Evolutionary conservation across 1,140 invertebrate genomes (phyloP).

Genomic region (Leptinotarsa lineolata): DNA sequence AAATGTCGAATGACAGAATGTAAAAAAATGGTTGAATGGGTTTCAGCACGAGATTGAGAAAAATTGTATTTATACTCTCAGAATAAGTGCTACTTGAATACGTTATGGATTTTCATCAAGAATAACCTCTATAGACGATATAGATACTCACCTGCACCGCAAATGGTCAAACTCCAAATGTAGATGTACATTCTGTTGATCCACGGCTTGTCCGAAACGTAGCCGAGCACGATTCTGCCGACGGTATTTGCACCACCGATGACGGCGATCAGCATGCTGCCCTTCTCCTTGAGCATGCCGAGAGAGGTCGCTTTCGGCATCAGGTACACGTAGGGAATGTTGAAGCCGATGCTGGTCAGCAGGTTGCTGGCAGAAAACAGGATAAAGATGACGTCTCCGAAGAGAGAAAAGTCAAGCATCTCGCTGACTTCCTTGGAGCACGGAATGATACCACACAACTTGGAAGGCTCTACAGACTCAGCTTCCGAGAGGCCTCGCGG

Average conservation of each 20-base stretch:
- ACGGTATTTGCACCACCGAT: conserved; percentile 87
- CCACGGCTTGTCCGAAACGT: conserved; percentile 84
- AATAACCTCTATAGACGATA: too few species aligned
- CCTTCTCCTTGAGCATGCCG: conserved; percentile 61
- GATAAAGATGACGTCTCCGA: conserved; percentile 86
- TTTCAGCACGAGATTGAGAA: too few species aligned
- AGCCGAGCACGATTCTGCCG: conserved; percentile 85
- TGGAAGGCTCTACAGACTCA: conserved; percentile 18
- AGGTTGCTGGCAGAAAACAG: conserved; percentile 93
- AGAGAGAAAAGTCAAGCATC: conserved; percentile 84
- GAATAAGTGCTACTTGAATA: too few species aligned
- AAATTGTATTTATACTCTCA: too few species aligned
- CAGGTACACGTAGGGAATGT: conserved; percentile 89
- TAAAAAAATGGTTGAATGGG: too few species aligned
- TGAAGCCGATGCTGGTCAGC: conserved; percentile 94
- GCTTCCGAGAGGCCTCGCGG: conserved; percentile 31
- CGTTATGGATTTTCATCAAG: too few species aligned
- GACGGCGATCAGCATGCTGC: conserved; percentile 72
- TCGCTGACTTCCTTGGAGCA: conserved; percentile 69
- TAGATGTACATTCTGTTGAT: conserved; percentile 88
- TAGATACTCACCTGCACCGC: conserved; percentile 73
- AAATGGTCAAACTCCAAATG: conserved; percentile 81
- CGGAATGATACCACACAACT: conserved; percentile 59
- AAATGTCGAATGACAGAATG: background rate
- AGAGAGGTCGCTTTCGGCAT: conserved; percentile 68